Base-by-base conservation (phyloP, 1,140 invertebrate genomes). In the Subanguina moxae region DNA sequence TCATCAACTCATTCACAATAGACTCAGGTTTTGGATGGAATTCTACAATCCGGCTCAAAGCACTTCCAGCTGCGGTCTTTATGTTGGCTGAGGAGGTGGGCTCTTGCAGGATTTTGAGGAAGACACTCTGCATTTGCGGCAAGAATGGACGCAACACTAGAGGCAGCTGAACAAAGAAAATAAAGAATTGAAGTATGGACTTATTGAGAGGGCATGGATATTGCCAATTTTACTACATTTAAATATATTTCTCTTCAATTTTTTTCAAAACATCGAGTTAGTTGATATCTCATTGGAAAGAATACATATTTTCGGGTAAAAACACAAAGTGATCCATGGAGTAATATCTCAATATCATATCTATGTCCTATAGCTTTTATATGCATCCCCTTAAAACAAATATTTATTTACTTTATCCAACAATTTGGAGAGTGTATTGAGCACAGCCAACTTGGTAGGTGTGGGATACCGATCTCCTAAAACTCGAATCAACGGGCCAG, bases 71-170 rank as follows among this genome's bases (percentile, higher is more conserved):
- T 17, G 65, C 46, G 42, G 63, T 42, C 27, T 77, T 45, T 3
- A 75, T 73, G 38, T 71, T 65, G 23, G 61, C 28, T 21, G 48
- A 52, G 3, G 77, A 77, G 19, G 69, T 56, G 13, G 68, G 62
- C 21, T 79, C 78, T 42, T 78, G 73, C 15, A 80, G 58, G 17
- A 78, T 71, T 59, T 80, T 80, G 15, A 97, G 86, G 84, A 98
- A 97, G 3, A 94, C 97, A 21, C 93, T 96, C 87, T 97, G 94
- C 11, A 98, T 86, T 86, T 98, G 94, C 13, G 95, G 94, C 76
- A 98, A 86, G 84, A 98, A 98, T 81, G 97, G 93, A 84, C 94
- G 96, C 81, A 98, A 84, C 88, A 93, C 90, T 11, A 90, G 87
- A 19, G 92, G 91, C 67, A 93, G 90, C 89, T 90, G 75, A 78